Conservation (phyloP, 2,888 invertebrate genomes). For the Neria commutata region DNA sequence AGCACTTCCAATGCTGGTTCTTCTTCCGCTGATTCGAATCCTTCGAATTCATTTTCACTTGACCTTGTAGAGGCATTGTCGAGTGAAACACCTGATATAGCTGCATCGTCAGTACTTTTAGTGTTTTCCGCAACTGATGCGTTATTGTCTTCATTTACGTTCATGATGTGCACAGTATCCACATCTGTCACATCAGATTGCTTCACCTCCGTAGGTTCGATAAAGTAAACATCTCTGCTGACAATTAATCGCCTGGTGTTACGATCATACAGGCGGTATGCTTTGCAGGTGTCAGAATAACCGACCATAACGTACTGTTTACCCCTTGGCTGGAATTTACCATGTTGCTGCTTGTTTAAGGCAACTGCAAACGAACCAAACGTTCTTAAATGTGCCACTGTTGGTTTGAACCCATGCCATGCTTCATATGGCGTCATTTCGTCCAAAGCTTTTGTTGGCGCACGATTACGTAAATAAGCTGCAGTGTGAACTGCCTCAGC, state of each 20-base stretch:
- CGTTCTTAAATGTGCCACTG: constrained; percentile 10
- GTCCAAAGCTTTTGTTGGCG: constrained; percentile 5
- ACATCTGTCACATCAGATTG: too few species aligned
- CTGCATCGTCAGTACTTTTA: too few species aligned
- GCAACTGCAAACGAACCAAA: constrained; percentile 18
- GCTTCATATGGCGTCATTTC: constrained; percentile 7
- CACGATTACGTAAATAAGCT: constrained; percentile 10
- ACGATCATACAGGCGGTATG: constrained; percentile 13
- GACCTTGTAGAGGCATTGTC: too few species aligned
- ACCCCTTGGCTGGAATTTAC: constrained; percentile 12
- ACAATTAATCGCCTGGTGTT: not conserved
- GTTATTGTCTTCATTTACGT: not conserved
- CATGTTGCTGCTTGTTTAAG: constrained; percentile 9
- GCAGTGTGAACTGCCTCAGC: constrained; percentile 31
- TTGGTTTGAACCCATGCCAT: constrained; percentile 13
- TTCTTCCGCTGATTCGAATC: not conserved
- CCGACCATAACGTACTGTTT: constrained; percentile 11
- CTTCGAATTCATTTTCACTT: not conserved
- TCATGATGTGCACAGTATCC: too few species aligned
- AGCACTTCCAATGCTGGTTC: too few species aligned
- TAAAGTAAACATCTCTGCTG: constrained; percentile 1
- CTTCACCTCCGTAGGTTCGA: not conserved
- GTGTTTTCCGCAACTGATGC: not conserved
- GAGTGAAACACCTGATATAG: too few species aligned
- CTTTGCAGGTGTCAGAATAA: constrained; percentile 5